Conservation (phyloP, 2,888 invertebrate species). For the Xestia c-nigrum region DNA sequence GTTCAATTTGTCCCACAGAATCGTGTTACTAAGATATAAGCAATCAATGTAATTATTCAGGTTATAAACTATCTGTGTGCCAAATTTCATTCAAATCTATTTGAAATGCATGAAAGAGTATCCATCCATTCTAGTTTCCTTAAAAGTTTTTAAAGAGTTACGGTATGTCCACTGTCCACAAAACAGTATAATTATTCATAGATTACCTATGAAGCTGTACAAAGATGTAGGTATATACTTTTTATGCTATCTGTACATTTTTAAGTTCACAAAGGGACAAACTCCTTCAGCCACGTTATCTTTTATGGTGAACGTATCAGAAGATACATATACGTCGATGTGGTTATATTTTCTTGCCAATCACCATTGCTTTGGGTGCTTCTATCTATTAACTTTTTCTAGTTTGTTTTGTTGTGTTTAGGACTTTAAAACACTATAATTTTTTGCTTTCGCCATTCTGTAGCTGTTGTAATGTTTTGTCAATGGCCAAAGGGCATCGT, state of each 20-base stretch:
- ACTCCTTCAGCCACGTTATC: conserved; percentile 40
- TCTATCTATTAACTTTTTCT: conserved; percentile 14
- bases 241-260: conserved; percentile 34
- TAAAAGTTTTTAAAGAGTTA: not conserved
- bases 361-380: conserved; percentile 37
- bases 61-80: not conserved
- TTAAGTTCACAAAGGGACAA: conserved; percentile 31
- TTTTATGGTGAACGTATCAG: conserved; percentile 41
- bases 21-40: not conserved
- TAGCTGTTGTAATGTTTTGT: not conserved
- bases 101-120: too few relatives aligned
- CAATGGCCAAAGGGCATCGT: not conserved
- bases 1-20: not conserved
- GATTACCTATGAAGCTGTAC: not conserved
- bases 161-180: not conserved
- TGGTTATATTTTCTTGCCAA: conserved; percentile 34
- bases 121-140: not conserved
- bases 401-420: not conserved
- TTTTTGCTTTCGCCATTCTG: not conserved
- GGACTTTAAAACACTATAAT: not conserved
- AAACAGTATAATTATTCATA: conserved; percentile 25
- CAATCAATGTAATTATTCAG: not conserved
- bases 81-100: not conserved
- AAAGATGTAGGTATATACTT: conserved; percentile 15
- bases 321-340: conserved; percentile 1